Conservation (phyloP, 1,140 invertebrate species). For the Drosophila ironensis region DNA sequence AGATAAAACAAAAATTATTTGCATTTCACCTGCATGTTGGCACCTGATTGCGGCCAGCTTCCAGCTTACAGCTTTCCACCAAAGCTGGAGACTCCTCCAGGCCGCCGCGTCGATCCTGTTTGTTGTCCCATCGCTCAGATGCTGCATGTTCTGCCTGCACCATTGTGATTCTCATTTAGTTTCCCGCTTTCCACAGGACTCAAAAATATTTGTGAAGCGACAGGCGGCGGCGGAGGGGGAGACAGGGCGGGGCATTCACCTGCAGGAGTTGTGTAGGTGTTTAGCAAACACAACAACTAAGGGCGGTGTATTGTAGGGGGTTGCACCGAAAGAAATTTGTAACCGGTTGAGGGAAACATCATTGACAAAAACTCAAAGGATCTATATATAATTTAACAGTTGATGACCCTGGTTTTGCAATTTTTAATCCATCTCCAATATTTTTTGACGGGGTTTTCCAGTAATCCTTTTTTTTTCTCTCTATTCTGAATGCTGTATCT, state of each 20-base stretch:
- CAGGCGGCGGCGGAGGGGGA: not conserved
- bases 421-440: not conserved
- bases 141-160: not conserved
- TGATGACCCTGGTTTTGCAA: too few species aligned
- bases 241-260: not conserved
- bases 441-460: too few species aligned
- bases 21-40: constrained; percentile 77
- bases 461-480: not conserved
- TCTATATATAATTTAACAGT: too few species aligned
- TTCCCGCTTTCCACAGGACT: constrained; percentile 42
- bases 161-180: constrained; percentile 46
- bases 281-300: constrained; percentile 66
- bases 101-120: not conserved
- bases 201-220: constrained; percentile 68
- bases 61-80: not conserved
- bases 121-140: not conserved
- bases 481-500: constrained; percentile 39
- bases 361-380: too few species aligned
- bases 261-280: constrained; percentile 70
- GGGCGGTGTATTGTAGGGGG: too few species aligned
- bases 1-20: constrained; percentile 77
- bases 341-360: too few species aligned
- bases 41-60: constrained; percentile 68
- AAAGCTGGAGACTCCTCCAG: not conserved
- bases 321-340: not conserved